Conservation (phyloP, 2,113 vertebrate species). For the Cacatua alba region DNA sequence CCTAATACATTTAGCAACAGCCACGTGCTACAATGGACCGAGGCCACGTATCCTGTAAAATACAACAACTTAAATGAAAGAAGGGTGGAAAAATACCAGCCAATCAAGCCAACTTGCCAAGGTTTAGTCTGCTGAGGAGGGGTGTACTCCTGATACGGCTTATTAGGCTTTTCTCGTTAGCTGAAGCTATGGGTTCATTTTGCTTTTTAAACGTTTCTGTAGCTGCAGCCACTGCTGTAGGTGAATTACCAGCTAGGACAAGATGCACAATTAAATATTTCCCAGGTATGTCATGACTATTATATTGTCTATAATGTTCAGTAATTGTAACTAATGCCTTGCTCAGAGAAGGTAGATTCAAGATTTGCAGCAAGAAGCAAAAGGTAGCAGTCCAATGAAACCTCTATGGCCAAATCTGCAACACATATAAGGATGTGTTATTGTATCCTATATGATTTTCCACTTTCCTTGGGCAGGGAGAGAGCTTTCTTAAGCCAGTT, state of each 20-base stretch:
- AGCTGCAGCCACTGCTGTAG: background rate
- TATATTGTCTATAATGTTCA: background rate
- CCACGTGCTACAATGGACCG: background rate
- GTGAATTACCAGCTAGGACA: background rate
- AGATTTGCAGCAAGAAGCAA: background rate
- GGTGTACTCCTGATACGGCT: background rate
- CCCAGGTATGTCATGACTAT: background rate
- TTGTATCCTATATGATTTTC: background rate
- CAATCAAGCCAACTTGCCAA: background rate
- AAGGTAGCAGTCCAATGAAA: background rate
- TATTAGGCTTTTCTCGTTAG: background rate
- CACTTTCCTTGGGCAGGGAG: background rate
- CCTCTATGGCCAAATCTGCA: background rate
- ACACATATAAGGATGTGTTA: background rate
- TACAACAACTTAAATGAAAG: background rate
- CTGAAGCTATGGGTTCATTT: background rate
- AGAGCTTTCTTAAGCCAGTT: background rate
- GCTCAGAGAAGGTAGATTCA: background rate
- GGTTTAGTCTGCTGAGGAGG: background rate
- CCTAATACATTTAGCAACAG: background rate
- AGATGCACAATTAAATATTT: background rate
- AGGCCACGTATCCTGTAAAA: background rate
- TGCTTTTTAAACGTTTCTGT: background rate
- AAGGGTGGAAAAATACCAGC: background rate
- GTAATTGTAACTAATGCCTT: background rate